Conservation (phyloP, 2,888 invertebrate species). For the Ariolimax columbianus region DNA sequence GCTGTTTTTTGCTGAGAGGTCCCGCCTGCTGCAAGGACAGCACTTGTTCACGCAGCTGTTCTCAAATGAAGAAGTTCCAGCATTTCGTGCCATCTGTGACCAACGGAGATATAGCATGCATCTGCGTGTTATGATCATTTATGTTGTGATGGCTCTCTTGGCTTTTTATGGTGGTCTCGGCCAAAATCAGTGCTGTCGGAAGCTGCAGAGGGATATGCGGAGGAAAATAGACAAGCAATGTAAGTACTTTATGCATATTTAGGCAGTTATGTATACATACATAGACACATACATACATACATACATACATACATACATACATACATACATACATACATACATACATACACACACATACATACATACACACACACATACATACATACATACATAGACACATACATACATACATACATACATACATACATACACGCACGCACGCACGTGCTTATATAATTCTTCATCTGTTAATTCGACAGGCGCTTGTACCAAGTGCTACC, state of each 20-base stretch:
- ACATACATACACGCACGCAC: too few species aligned
- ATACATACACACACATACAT: too few species aligned
- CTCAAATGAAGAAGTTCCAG: conserved; percentile 14
- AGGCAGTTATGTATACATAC: too few species aligned
- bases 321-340: too few species aligned
- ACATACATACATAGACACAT: too few species aligned
- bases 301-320: too few species aligned
- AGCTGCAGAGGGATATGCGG: not conserved
- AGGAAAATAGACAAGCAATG: not conserved
- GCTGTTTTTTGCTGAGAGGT: not conserved
- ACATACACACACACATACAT: too few species aligned
- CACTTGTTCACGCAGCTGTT: not conserved
- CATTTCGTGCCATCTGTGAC: not conserved
- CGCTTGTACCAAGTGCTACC: too few species aligned
- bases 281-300: too few species aligned
- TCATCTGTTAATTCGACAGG: too few species aligned
- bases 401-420: too few species aligned
- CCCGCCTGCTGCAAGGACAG: not conserved
- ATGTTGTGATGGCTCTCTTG: not conserved
- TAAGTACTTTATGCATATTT: not conserved
- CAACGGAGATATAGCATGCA: conserved; percentile 8
- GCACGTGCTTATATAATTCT: too few species aligned
- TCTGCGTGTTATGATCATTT: not conserved
- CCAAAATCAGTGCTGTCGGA: not conserved
- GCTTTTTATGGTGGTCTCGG: not conserved